A percentile compares a stretch with the other conserved stretches of the same genome.
Evolutionary conservation across 1,140 invertebrate genomes (phyloP).

Genomic region (Heliconius nattereri): DNA sequence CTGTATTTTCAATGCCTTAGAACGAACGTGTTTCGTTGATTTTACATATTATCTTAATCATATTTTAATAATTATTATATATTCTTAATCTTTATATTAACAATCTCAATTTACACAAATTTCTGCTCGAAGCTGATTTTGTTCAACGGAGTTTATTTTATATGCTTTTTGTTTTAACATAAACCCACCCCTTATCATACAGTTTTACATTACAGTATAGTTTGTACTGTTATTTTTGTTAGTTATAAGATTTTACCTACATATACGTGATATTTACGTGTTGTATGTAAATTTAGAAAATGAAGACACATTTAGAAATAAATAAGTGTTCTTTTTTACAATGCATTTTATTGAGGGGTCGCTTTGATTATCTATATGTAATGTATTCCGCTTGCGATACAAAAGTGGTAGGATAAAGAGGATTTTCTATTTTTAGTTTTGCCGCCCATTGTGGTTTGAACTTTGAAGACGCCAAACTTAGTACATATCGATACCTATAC

Average conservation of each 20-base stretch:
- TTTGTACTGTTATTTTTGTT: conserved; percentile 48
- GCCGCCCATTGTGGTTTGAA: conserved; percentile 71
- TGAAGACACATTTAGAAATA: conserved; percentile 29
- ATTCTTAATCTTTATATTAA: not conserved
- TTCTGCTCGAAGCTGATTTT: conserved; percentile 62
- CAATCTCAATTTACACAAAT: conserved; percentile 35
- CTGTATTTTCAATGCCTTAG: not conserved
- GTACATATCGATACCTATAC: conserved; percentile 52
- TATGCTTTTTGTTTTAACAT: conserved; percentile 43
- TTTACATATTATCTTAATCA: not conserved
- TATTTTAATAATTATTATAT: not conserved
- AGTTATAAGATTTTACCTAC: conserved; percentile 40
- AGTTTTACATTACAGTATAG: conserved; percentile 37
- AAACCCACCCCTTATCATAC: conserved; percentile 71
- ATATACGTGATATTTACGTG: not conserved
- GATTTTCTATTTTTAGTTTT: conserved; percentile 71
- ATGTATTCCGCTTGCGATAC: conserved; percentile 9
- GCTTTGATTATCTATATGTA: not conserved
- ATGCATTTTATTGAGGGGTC: conserved; percentile 47
- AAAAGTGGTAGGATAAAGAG: conserved; percentile 33
- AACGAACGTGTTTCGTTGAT: not conserved
- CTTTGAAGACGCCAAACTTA: conserved; percentile 63
- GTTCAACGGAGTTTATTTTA: not conserved
- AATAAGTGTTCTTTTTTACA: conserved; percentile 38
- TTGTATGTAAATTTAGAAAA: conserved; percentile 31